Evolutionary conservation across 1,140 invertebrate genomes (phyloP).

Genomic region (Bemisia tabaci): DNA sequence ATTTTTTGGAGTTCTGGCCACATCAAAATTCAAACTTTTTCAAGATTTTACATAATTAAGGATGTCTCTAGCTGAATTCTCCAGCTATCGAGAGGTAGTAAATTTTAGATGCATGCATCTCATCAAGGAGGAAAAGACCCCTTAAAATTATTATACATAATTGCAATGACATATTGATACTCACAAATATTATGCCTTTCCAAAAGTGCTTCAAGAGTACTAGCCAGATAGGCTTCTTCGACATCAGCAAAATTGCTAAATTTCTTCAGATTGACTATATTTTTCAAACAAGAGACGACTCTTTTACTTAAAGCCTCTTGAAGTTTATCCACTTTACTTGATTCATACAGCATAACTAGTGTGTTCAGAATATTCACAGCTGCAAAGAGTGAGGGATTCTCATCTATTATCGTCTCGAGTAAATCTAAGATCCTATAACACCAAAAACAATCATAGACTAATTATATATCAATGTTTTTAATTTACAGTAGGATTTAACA

Average conservation of each 20-base stretch:
- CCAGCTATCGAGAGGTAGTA: too few species aligned
- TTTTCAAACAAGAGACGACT: not conserved
- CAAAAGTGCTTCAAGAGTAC: not conserved
- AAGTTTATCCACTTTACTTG: not conserved
- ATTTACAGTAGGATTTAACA: too few species aligned
- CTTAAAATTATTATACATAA: too few species aligned
- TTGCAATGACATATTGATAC: too few species aligned
- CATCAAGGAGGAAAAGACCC: too few species aligned
- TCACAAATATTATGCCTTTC: not conserved
- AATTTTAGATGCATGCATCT: too few species aligned
- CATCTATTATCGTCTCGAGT: not conserved
- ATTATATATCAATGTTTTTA: too few species aligned
- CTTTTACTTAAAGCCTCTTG: not conserved
- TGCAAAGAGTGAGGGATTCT: not conserved
- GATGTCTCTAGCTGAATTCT: too few species aligned
- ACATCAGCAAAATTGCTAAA: not conserved
- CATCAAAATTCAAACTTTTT: too few species aligned
- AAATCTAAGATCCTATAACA: not conserved
- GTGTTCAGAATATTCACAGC: not conserved
- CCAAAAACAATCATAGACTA: too few species aligned
- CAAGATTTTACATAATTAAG: too few species aligned
- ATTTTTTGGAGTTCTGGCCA: too few species aligned
- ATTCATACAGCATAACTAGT: not conserved
- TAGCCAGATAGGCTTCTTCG: not conserved
- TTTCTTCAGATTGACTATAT: not conserved